phyloP scores from a whole-genome alignment of 1,140 invertebrate genomes.

The Diorhabda carinulata region DNA sequence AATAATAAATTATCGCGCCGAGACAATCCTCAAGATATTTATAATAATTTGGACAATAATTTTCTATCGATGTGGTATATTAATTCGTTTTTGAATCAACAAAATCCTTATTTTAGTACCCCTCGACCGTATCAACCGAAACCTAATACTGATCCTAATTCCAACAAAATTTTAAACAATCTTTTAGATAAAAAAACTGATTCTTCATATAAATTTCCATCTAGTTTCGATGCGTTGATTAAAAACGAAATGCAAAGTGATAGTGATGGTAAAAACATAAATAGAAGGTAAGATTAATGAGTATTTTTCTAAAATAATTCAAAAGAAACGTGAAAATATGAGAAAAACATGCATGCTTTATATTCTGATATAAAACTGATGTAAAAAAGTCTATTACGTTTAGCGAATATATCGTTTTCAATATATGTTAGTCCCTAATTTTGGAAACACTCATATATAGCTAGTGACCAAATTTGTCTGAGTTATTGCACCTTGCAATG shows the following conservation, averaged over 20 bases:
- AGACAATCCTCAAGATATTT: slow-evolving; percentile 44
- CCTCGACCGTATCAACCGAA: slow-evolving; percentile 17
- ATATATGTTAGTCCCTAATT: no score
- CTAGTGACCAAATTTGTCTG: no score
- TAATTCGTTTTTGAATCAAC: slow-evolving; percentile 50
- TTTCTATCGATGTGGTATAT: slow-evolving; percentile 59
- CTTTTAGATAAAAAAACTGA: slow-evolving; percentile 42
- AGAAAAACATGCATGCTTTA: no score
- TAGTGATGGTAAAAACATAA: slow-evolving; percentile 19
- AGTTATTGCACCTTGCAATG: no score
- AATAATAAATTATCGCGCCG: slow-evolving; percentile 29
- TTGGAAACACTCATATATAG: no score
- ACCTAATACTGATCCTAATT: slow-evolving; percentile 28
- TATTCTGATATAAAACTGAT: no score
- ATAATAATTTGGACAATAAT: slow-evolving; percentile 53
- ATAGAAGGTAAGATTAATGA: not conserved
- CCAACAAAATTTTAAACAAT: slow-evolving; percentile 45
- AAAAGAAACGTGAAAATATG: no score
- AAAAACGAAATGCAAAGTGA: slow-evolving; percentile 42
- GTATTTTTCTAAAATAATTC: not conserved
- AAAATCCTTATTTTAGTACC: slow-evolving; percentile 36
- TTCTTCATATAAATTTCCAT: slow-evolving; percentile 35
- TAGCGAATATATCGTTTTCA: no score
- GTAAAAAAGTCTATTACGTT: no score
- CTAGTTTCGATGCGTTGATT: slow-evolving; percentile 42